A percentile compares a stretch with the other conserved stretches of the same genome.
These are phyloP conservation scores for Callorhinus ursinus DNA, from an alignment of 2,113 vertebrate species.

Conservation along the genomic window DNA sequence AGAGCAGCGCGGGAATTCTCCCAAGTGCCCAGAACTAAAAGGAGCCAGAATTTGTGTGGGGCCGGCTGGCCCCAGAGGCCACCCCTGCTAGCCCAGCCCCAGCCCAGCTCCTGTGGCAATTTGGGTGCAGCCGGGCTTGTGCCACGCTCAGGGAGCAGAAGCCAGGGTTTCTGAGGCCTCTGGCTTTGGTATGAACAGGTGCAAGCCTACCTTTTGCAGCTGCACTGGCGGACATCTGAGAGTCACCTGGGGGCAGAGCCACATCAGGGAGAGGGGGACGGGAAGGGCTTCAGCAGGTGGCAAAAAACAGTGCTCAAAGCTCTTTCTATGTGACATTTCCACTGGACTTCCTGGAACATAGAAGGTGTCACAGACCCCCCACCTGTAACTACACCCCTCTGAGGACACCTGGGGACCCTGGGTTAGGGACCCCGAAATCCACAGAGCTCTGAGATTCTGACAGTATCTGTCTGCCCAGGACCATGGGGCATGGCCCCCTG, in stretches of 20 bases:
- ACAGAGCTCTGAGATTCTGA: background rate
- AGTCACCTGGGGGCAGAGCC: background rate
- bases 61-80: background rate
- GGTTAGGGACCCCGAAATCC: background rate
- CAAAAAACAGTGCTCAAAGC: background rate
- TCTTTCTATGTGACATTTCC: background rate
- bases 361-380: too few relatives aligned
- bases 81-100: accelerated
- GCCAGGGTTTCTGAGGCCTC: background rate
- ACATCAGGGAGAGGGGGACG: background rate
- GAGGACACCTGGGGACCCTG: background rate
- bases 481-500: accelerated
- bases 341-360: background rate
- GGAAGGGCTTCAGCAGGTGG: background rate
- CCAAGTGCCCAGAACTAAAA: background rate
- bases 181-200: background rate
- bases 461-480: background rate
- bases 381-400: background rate
- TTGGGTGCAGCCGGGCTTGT: background rate
- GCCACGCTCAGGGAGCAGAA: background rate
- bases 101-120: accelerated
- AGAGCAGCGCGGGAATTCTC: background rate
- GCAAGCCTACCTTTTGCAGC: background rate
- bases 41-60: background rate
- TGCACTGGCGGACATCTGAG: background rate